Evolutionary conservation across 64 coral and sea anemone species (phyloP).

Genomic region (Porites australiensis): DNA sequence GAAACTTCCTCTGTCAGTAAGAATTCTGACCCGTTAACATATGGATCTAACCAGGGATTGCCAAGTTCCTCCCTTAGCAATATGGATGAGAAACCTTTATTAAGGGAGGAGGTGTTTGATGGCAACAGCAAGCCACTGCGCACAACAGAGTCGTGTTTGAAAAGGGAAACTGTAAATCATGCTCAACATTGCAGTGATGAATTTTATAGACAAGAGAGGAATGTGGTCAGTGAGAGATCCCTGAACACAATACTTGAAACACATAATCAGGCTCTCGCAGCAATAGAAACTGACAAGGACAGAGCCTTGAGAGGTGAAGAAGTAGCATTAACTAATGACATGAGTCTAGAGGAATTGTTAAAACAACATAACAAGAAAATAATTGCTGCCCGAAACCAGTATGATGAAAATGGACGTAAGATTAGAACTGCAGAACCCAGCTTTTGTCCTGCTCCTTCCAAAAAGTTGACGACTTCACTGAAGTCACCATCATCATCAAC

Average conservation of each 20-base stretch:
- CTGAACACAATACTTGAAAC: constrained; percentile 14
- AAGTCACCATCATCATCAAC: neutral
- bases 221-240: neutral
- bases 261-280: neutral
- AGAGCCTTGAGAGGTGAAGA: neutral
- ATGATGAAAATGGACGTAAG: constrained; percentile 33
- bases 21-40: too few relatives aligned
- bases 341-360: constrained; percentile 12
- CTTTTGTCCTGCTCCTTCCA: constrained; percentile 31
- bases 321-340: neutral
- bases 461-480: neutral
- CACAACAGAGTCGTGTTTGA: neutral
- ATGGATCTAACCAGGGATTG: too few relatives aligned
- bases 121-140: neutral
- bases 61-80: too few relatives aligned
- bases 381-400: constrained; percentile 1
- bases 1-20: too few relatives aligned
- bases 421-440: constrained; percentile 37
- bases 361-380: constrained; percentile 48
- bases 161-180: neutral
- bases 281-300: constrained; percentile 3
- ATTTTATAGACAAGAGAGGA: neutral
- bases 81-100: neutral
- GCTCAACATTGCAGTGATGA: neutral
- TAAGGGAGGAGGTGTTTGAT: neutral